phyloP scores from a whole-genome alignment of 1,140 invertebrate species.

The Chironomus tepperi region DNA sequence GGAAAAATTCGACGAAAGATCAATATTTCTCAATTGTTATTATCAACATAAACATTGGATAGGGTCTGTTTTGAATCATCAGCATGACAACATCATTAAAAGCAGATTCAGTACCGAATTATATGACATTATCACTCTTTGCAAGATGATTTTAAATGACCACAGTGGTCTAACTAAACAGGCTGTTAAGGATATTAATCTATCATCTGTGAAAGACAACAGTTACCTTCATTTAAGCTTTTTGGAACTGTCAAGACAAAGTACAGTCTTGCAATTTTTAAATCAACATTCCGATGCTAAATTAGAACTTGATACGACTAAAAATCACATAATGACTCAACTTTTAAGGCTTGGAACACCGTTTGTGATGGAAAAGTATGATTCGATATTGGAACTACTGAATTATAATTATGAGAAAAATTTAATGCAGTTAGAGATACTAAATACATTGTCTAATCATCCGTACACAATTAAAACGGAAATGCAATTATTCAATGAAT shows the following conservation, averaged over 20 bases:
- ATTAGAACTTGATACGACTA: not conserved
- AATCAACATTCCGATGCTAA: not conserved
- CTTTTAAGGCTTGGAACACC: not conserved
- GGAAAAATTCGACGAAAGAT: not conserved
- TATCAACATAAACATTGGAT: not conserved
- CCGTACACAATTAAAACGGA: not conserved
- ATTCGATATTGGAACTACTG: not conserved
- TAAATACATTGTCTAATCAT: no score
- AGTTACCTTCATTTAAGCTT: not conserved
- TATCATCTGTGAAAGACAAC: not conserved
- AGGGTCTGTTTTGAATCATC: not conserved
- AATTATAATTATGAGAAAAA: not conserved
- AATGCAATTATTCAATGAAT: not conserved
- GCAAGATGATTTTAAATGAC: not conserved
- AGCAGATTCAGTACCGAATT: not conserved
- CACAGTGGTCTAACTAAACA: not conserved
- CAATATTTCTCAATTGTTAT: not conserved
- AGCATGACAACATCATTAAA: not conserved
- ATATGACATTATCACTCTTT: not conserved
- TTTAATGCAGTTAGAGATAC: not conserved
- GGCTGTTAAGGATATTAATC: not conserved
- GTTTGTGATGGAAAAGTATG: not conserved
- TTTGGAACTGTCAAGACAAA: not conserved
- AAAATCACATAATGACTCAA: not conserved
- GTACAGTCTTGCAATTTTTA: not conserved